phyloP scores from a whole-genome alignment of 2,888 invertebrate species.

The Petrophora chlorosata region DNA sequence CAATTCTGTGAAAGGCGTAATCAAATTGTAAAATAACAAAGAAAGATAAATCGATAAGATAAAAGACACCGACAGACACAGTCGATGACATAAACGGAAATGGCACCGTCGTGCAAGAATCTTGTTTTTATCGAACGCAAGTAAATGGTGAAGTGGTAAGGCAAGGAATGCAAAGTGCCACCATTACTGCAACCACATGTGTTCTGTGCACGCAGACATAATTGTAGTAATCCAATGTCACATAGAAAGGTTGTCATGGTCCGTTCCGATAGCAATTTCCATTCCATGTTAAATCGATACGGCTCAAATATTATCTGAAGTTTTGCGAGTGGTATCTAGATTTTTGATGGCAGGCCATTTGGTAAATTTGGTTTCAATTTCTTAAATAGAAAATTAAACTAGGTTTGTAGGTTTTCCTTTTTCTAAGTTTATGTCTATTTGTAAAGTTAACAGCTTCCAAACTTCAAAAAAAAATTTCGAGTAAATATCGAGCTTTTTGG shows the following conservation, averaged over 20 bases:
- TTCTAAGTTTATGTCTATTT: too few species aligned
- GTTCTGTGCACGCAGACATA: conserved; percentile 4
- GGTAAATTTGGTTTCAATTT: too few species aligned
- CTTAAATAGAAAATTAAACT: too few species aligned
- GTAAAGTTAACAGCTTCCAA: too few species aligned
- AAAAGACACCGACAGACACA: conserved; percentile 10
- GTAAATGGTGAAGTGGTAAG: conserved; percentile 4
- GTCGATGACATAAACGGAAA: conserved; percentile 18
- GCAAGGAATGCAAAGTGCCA: conserved; percentile 18
- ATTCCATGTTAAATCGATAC: too few species aligned
- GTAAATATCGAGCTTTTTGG: too few species aligned
- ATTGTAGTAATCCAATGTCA: conserved; percentile 9
- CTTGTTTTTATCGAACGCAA: conserved; percentile 19
- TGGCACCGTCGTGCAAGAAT: conserved; percentile 18
- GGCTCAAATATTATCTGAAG: too few species aligned
- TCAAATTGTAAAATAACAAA: conserved; percentile 22
- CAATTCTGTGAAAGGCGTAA: neutral
- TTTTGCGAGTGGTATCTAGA: too few species aligned
- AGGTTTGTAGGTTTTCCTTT: too few species aligned
- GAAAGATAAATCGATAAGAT: conserved; percentile 24
- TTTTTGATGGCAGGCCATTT: too few species aligned
- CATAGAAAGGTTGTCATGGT: neutral
- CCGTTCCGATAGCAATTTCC: too few species aligned
- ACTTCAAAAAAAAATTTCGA: too few species aligned
- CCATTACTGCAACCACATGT: conserved; percentile 10